These are phyloP conservation scores for Cinclus mexicanus DNA, from an alignment of 2,113 vertebrate genomes.

Conservation along the genomic window DNA sequence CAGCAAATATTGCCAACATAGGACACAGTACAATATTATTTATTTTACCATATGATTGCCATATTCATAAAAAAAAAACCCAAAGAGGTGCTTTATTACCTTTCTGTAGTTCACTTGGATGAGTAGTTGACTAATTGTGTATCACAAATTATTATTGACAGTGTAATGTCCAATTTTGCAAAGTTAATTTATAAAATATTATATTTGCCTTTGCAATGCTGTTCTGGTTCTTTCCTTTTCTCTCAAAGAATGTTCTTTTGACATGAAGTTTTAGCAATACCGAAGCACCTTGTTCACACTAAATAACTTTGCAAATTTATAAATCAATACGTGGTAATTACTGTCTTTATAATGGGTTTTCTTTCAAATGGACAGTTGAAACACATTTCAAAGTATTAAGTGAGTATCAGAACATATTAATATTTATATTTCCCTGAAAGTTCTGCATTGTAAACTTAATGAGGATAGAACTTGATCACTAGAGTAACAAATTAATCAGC, in stretches of 20 bases:
- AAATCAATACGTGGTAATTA: neutral
- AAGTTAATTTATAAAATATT: neutral
- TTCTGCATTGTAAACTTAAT: neutral
- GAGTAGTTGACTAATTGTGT: neutral
- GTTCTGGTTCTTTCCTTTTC: slow-evolving; percentile 5
- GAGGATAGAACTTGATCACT: neutral
- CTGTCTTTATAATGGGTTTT: neutral
- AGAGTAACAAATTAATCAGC: neutral
- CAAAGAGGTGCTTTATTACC: neutral
- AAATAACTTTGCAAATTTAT: slow-evolving; percentile 50
- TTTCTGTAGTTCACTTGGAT: neutral
- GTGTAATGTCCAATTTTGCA: neutral
- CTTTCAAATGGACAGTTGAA: slow-evolving; percentile 24
- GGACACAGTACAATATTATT: slow-evolving; percentile 2
- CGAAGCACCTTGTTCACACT: neutral
- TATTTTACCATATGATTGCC: neutral
- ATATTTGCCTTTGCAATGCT: slow-evolving; percentile 6
- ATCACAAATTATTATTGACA: neutral
- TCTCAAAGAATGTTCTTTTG: neutral
- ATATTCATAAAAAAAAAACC: neutral
- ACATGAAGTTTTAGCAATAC: neutral
- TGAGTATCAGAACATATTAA: slow-evolving; percentile 2
- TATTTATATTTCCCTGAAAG: neutral
- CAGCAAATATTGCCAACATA: neutral
- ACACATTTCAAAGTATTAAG: slow-evolving; percentile 45